Conservation (phyloP, 2,113 vertebrate genomes). For the cat (Felis catus) region F.catus_Fca126_mat1.0 CM031428.1:69157001-69157500, state of each 20-base stretch:
- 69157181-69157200: neutral
- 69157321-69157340: neutral
- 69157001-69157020: neutral
- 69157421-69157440: neutral
- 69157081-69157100: neutral
- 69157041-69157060: neutral
- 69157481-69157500: too few relatives aligned
- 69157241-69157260: neutral
- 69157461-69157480: neutral
- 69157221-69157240: neutral
- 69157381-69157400: too few relatives aligned
- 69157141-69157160: neutral
- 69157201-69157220: neutral
- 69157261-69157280: neutral
- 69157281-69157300: neutral
- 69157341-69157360: neutral
- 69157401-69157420: neutral
- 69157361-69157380: neutral
- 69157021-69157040: neutral
- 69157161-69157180: neutral
- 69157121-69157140: fast-evolving
- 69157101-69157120: neutral
- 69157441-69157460: too few relatives aligned
- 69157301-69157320: neutral
- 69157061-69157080: neutral